Base-by-base conservation (phyloP, 92 coral and sea anemone species). In the Porites divaricata region DNA sequence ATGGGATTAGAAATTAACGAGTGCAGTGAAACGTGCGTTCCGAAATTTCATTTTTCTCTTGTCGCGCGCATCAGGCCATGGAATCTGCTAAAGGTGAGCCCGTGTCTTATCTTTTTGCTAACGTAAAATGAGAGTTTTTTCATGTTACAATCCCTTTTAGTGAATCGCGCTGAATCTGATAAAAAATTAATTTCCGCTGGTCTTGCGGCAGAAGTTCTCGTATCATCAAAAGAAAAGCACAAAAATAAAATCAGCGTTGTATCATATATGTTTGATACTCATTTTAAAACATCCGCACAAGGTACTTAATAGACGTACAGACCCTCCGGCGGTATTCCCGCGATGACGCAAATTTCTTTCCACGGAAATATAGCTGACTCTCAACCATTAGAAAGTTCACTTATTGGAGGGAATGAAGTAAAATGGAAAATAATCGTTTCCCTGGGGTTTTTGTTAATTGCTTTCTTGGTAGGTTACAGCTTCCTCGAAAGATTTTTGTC, bases 141-240 rank as follows among this genome's bases (percentile, higher is more conserved):
- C 12, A 73, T 73, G 73, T 28, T 49, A 6, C 51, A 78, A 78
- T 21, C 17, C 62, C 28, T 62, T 14, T 49, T 78, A 71, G 52
- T 24, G 41, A 56, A 63, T 17, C 76, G 71, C 62, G 72, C 50
- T 81, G 78, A 48, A 82, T 72, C 59, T 82, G 86, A 82, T 82
- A 72, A 82, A 82, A 82, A 72, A 61, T 63, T 72, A 72, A 82
- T 82, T 82, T 82, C 86, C 86, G 79, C 64, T 62, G 51, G 45
- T 72, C 20, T 82, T 72, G 63, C 59, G 76, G 62, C 51, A 63
- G 48, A 51, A 82, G 79, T 50, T 23, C 28, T 82, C 54, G 63
- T 61, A 63, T 72, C 78, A 62, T 23, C 19, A n/a, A 64, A 58
- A 49, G 48, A 48, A 48, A 66, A 53, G 63, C 1, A 77, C 12